A percentile compares a stretch with the other conserved stretches of the same genome.
phyloP scores from a whole-genome alignment of 2,888 invertebrate genomes.

The Pyrgus malvae region DNA sequence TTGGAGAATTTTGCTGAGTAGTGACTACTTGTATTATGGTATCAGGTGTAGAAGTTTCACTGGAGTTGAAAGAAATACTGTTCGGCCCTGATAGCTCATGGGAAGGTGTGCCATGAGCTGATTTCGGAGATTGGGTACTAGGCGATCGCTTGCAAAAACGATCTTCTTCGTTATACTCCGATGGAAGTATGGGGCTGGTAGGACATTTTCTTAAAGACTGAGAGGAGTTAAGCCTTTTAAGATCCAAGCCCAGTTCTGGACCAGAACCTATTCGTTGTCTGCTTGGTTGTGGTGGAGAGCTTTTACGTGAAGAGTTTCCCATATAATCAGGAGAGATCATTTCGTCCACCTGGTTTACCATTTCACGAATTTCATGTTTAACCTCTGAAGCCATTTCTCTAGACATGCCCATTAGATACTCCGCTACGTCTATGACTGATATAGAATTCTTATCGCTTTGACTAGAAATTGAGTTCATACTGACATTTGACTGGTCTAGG shows the following conservation, averaged over 20 bases:
- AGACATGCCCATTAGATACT: slow-evolving; percentile 89
- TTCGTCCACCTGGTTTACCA: slow-evolving; percentile 88
- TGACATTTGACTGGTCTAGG: slow-evolving; percentile 76
- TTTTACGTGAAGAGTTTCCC: slow-evolving; percentile 60
- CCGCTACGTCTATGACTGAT: slow-evolving; percentile 88
- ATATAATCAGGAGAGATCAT: slow-evolving; percentile 80
- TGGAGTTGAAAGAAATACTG: slow-evolving; percentile 76
- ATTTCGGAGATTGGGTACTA: slow-evolving; percentile 63
- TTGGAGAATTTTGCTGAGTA: slow-evolving; percentile 62
- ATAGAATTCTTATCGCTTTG: slow-evolving; percentile 86
- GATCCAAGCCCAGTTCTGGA: slow-evolving; percentile 68
- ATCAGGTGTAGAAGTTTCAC: slow-evolving; percentile 78
- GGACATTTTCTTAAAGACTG: slow-evolving; percentile 67
- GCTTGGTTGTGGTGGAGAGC: slow-evolving; percentile 71
- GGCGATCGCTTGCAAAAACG: slow-evolving; percentile 57
- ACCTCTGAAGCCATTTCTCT: slow-evolving; percentile 90
- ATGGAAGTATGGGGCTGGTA: slow-evolving; percentile 69
- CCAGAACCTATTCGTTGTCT: slow-evolving; percentile 69
- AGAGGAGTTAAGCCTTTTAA: slow-evolving; percentile 48
- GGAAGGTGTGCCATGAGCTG: slow-evolving; percentile 67
- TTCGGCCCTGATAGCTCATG: slow-evolving; percentile 71
- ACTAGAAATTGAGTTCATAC: slow-evolving; percentile 80
- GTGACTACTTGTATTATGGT: slow-evolving; percentile 77
- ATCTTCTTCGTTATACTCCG: slow-evolving; percentile 64
- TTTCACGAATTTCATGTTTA: slow-evolving; percentile 88